Conservation (phyloP, 2,797 vertebrate species). For the Poeciliopsis presidionis region DNA sequence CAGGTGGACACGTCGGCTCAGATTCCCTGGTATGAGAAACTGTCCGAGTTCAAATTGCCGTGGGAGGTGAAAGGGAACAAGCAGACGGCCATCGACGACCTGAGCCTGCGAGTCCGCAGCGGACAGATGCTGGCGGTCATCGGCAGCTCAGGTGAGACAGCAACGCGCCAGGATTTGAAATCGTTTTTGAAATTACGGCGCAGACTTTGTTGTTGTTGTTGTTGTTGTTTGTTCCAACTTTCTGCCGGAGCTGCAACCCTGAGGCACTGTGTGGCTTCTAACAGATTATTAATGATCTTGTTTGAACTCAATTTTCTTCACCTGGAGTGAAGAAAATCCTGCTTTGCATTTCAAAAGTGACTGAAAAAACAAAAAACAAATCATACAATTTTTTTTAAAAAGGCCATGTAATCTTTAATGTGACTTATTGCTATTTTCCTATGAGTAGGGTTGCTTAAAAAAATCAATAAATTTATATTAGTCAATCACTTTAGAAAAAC, state of each 20-base stretch:
- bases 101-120: conserved; percentile 89
- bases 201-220: too few species aligned
- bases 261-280: not conserved
- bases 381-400: too few species aligned
- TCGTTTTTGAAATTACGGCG: not conserved
- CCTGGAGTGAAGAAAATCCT: not conserved
- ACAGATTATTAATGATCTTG: not conserved
- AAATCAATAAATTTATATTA: not conserved
- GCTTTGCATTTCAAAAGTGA: not conserved
- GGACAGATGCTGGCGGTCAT: conserved; percentile 97
- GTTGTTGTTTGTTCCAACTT: not conserved
- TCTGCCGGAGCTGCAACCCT: not conserved
- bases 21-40: conserved; percentile 92
- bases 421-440: not conserved
- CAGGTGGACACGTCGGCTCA: conserved; percentile 90
- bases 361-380: not conserved
- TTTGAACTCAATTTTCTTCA: not conserved
- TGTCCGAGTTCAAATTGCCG: conserved; percentile 89
- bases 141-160: conserved; percentile 90
- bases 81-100: conserved; percentile 85
- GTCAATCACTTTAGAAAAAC: not conserved
- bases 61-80: conserved; percentile 82
- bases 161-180: not conserved
- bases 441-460: not conserved
- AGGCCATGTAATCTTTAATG: not conserved